Evolutionary conservation across 2,888 invertebrate species (phyloP).

Genomic region (Dicyrtomina minuta): DNA sequence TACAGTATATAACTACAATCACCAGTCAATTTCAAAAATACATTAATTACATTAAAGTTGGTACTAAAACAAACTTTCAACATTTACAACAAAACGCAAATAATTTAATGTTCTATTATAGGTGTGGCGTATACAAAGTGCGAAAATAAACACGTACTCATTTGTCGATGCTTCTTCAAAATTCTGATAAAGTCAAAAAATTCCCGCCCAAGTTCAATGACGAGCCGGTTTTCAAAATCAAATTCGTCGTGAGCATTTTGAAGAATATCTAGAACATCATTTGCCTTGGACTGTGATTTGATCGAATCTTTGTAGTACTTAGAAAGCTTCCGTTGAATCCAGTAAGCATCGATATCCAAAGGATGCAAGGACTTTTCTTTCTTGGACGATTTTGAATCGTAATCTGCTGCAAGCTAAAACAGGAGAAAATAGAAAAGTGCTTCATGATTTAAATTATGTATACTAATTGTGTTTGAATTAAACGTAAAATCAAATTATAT

Average conservation of each 20-base stretch:
- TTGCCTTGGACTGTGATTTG: constrained; percentile 85
- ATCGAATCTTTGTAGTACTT: constrained; percentile 96
- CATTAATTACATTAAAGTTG: too few species aligned
- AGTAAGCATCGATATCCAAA: constrained; percentile 97
- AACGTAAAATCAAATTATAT: too few species aligned
- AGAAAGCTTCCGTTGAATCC: constrained; percentile 92
- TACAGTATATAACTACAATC: constrained; percentile 84
- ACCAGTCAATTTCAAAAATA: too few species aligned
- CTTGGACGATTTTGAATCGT: constrained; percentile 69
- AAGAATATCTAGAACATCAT: constrained; percentile 82
- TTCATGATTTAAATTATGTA: too few species aligned
- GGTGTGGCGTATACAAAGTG: too few species aligned
- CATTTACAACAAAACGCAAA: too few species aligned
- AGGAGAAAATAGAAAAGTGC: too few species aligned
- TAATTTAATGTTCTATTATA: too few species aligned
- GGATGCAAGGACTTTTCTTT: constrained; percentile 83
- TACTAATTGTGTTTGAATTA: too few species aligned
- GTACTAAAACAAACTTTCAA: too few species aligned
- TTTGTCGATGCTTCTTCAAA: constrained; percentile 81
- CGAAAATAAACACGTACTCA: constrained; percentile 75
- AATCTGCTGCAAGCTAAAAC: constrained; percentile 64
- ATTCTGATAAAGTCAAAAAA: constrained; percentile 97
- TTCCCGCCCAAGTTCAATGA: constrained; percentile 88
- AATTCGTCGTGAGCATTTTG: constrained; percentile 89
- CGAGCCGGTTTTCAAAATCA: constrained; percentile 96